These are phyloP conservation scores for Molossus molossus DNA, from an alignment of 2,797 vertebrate species.

Conservation along the genomic window DNA sequence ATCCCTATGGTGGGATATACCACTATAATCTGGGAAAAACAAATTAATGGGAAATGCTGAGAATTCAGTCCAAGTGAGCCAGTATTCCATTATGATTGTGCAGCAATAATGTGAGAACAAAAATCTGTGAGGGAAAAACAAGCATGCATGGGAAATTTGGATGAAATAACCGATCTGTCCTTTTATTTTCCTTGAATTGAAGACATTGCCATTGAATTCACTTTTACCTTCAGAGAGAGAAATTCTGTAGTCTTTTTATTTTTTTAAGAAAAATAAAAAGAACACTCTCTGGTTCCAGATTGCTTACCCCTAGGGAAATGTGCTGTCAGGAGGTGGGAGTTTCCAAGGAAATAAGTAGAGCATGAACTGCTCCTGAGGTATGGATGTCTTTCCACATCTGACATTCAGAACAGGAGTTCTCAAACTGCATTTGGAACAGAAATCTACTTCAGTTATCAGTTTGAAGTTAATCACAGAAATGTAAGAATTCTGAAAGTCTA, in stretches of 20 bases:
- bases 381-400: conserved; percentile 22
- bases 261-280: not conserved
- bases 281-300: conserved; percentile 67
- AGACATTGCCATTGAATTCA: conserved; percentile 24
- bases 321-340: conserved; percentile 50
- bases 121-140: rapidly evolving
- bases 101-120: not conserved
- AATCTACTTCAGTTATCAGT: not conserved
- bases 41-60: conserved; percentile 60
- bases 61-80: conserved; percentile 44
- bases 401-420: conserved; percentile 26
- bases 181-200: conserved; percentile 43
- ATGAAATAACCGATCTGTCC: not conserved
- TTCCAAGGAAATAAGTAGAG: conserved; percentile 77
- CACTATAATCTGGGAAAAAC: conserved; percentile 4
- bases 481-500: not conserved
- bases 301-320: conserved; percentile 62
- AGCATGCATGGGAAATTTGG: not conserved
- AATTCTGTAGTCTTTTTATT: conserved; percentile 43
- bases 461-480: conserved; percentile 23
- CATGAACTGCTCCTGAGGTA: conserved; percentile 67
- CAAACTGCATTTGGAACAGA: not conserved
- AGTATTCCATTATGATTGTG: not conserved
- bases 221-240: conserved; percentile 29
- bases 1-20: not conserved